These are phyloP conservation scores for Empis stercorea DNA, from an alignment of 2,888 invertebrate genomes.

Conservation along the genomic window DNA sequence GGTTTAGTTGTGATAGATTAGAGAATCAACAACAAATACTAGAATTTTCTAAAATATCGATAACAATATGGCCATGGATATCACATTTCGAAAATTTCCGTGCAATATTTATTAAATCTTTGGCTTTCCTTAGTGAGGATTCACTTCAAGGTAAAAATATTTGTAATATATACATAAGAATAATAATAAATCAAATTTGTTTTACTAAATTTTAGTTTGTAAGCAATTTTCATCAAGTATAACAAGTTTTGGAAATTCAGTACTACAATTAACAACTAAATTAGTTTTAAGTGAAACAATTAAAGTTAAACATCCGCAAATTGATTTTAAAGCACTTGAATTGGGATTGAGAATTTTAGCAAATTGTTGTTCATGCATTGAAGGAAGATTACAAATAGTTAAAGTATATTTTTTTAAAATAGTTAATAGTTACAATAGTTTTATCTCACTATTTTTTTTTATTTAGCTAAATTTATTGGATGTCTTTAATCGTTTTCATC, in stretches of 20 bases:
- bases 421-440: no score
- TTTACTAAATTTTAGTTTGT: constrained; percentile 19
- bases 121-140: constrained; percentile 27
- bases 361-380: constrained; percentile 30
- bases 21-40: constrained; percentile 19
- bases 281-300: constrained; percentile 25
- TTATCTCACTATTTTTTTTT: neutral
- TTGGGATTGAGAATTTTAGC: constrained; percentile 24
- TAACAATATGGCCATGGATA: constrained; percentile 31
- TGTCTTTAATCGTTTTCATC: constrained; percentile 27
- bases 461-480: constrained; percentile 22
- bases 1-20: constrained; percentile 25
- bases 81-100: constrained; percentile 25
- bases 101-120: constrained; percentile 19
- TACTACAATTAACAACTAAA: constrained; percentile 26
- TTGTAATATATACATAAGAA: no score
- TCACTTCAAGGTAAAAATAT: constrained; percentile 20
- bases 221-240: constrained; percentile 22
- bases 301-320: constrained; percentile 16
- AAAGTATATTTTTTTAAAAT: constrained; percentile 14
- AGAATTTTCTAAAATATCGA: constrained; percentile 18
- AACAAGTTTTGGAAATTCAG: constrained; percentile 21
- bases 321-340: constrained; percentile 16
- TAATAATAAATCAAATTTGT: no score
- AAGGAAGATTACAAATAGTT: constrained; percentile 27